Evolutionary conservation across 92 coral and sea anemone species (phyloP).

Genomic region (Chrysogorgia sp.): DNA sequence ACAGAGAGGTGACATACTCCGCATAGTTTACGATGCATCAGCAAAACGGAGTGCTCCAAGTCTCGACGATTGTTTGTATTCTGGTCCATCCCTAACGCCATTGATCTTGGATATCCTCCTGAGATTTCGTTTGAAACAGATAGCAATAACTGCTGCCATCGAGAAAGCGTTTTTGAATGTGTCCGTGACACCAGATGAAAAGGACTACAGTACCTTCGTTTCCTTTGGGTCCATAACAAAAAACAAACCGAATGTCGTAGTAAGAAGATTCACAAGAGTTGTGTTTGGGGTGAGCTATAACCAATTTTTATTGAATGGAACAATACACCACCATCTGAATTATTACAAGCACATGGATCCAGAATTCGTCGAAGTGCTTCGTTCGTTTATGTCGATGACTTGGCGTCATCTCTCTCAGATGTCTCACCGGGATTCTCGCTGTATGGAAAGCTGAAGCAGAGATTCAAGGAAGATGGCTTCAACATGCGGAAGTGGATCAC

Average conservation of each 20-base stretch:
- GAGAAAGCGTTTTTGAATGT: conserved; percentile 53
- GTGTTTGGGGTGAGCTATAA: conserved; percentile 27
- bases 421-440: neutral
- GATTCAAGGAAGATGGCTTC: conserved; percentile 28
- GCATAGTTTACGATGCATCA: conserved; percentile 31
- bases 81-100: conserved; percentile 35
- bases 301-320: conserved; percentile 9
- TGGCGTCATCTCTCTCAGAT: neutral
- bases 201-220: conserved; percentile 38
- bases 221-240: conserved; percentile 9
- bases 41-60: conserved; percentile 1
- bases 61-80: conserved; percentile 3
- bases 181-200: conserved; percentile 43
- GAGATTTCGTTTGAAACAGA: conserved; percentile 27
- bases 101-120: conserved; percentile 32
- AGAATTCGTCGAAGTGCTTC: conserved; percentile 33
- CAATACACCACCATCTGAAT: conserved; percentile 14
- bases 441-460: neutral
- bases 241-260: conserved; percentile 13
- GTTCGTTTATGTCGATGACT: conserved; percentile 44
- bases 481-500: conserved; percentile 45
- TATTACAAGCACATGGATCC: neutral
- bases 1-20: conserved; percentile 8
- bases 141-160: conserved; percentile 46
- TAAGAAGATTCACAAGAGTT: conserved; percentile 30